Percentiles rank a stretch among this genome's conserved stretches.
Conservation (phyloP, 2,113 vertebrate genomes). For the Rhinopomastus cyanomelas region DNA sequence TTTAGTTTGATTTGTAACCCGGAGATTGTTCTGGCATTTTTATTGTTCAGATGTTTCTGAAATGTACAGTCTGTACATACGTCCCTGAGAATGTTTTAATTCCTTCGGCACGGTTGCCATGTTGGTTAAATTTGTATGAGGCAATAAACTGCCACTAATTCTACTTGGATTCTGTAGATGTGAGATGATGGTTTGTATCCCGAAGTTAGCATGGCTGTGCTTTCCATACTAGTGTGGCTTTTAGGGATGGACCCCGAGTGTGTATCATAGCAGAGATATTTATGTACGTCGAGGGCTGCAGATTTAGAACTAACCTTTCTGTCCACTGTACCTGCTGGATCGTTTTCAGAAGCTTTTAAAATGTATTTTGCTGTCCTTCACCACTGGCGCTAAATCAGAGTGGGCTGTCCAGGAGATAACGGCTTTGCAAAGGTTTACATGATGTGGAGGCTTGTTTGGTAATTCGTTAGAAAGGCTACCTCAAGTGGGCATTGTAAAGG, state of each 20-base stretch:
- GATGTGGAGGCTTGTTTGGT: slow-evolving; percentile 65
- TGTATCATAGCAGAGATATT: slow-evolving; percentile 74
- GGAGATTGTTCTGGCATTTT: slow-evolving; percentile 78
- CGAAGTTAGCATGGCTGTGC: slow-evolving; percentile 81
- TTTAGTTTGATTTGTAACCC: slow-evolving; percentile 76
- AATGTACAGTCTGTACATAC: slow-evolving; percentile 92
- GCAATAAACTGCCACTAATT: slow-evolving; percentile 87
- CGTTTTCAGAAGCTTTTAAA: slow-evolving; percentile 65
- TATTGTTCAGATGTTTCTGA: slow-evolving; percentile 81
- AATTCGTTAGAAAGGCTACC: slow-evolving; percentile 76
- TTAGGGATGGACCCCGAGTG: slow-evolving; percentile 70
- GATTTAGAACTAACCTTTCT: slow-evolving; percentile 66
- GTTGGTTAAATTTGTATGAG: slow-evolving; percentile 87
- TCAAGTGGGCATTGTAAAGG: slow-evolving; percentile 71
- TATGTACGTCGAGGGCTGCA: slow-evolving; percentile 69
- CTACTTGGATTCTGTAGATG: slow-evolving; percentile 77
- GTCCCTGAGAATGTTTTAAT: slow-evolving; percentile 91
- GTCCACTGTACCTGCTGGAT: slow-evolving; percentile 71
- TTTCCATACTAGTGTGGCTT: slow-evolving; percentile 73
- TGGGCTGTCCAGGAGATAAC: slow-evolving; percentile 51
- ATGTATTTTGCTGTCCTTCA: slow-evolving; percentile 61
- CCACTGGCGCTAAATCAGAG: slow-evolving; percentile 69
- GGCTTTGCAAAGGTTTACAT: slow-evolving; percentile 62
- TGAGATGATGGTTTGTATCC: slow-evolving; percentile 81
- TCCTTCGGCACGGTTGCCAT: slow-evolving; percentile 82